Base-by-base conservation (phyloP, 23 tunicate species). In the Phallusia fumigata region DNA sequence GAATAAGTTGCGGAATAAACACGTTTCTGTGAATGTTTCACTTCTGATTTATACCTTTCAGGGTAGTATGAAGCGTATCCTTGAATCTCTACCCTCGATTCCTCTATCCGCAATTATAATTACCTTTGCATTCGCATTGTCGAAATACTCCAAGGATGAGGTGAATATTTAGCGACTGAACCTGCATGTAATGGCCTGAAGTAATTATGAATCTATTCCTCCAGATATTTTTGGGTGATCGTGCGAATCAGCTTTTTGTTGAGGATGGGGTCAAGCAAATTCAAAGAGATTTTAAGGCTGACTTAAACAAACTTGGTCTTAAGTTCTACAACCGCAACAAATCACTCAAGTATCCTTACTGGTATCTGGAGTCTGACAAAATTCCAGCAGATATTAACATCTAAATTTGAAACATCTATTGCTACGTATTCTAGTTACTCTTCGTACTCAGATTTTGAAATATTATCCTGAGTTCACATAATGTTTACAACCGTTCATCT, bases 211-310 rank as follows among this genome's bases (percentile, higher is more conserved):
- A 3, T 40, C 47, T 40, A 65, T 32, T 33, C 52, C 53, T 79
- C 13, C 65, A 94, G 98, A 75, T 86, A 0, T 89, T 47, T 79
- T 82, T 94, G 49, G 98, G 98, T 19, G 50, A 89, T 36, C 85
- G 40, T 65, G 88, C 86, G 11, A 51, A 65, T 30, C 73, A 77
- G 31, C 72, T 89, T 16, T 89, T 94, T 52, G 40, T 33, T 35
- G 86, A 94, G 8, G 78, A 65, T 16, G 83, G 36, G 72, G 80
- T 83, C 8, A 79, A 32, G 53, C 47, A 74, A 10, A 35, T 31
- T 0, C 89, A 85, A 24, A 79, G 64, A 73, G 72, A 79, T 36
- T 94, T 89, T 64, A 82, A 82, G 50, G 58, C 81, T 5, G 87
- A 86, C 36, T 76, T 94, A 73, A 34, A 79, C 33, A 72, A 74